Evolutionary conservation across 2,888 invertebrate genomes (phyloP).

Genomic region (Lamproptera curius): DNA sequence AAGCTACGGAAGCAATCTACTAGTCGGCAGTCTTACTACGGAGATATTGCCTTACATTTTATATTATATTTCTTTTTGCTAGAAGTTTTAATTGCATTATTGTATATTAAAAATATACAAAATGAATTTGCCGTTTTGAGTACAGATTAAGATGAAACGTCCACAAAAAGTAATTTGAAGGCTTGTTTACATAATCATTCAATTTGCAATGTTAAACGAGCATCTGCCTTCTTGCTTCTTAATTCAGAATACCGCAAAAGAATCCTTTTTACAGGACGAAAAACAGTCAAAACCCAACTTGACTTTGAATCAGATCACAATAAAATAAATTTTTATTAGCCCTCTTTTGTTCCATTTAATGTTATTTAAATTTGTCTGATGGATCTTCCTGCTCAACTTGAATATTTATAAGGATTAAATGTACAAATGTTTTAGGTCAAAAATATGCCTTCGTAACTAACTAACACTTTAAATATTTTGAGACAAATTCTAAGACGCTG

Average conservation of each 20-base stretch:
- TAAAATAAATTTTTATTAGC: conserved; percentile 30
- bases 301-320: conserved; percentile 34
- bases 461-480: too few species aligned
- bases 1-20: too few species aligned
- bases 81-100: too few species aligned
- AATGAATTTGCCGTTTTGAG: too few species aligned
- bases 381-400: neutral
- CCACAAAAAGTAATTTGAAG: conserved; percentile 60
- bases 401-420: neutral
- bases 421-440: too few species aligned
- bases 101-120: too few species aligned
- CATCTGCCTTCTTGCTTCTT: conserved; percentile 46
- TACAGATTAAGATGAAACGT: conserved; percentile 47
- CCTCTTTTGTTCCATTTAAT: conserved; percentile 14
- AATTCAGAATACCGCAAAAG: conserved; percentile 34
- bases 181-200: conserved; percentile 71
- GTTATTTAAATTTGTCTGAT: neutral
- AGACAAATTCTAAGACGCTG: too few species aligned
- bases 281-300: conserved; percentile 22
- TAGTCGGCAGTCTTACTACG: too few species aligned
- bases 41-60: too few species aligned
- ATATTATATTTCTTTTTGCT: too few species aligned
- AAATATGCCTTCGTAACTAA: too few species aligned
- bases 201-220: conserved; percentile 74
- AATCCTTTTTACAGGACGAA: conserved; percentile 26